A percentile compares a stretch with the other conserved stretches of the same genome.
These are phyloP conservation scores for Dicyrtomina minuta DNA, from an alignment of 2,888 invertebrate species.

Conservation along the genomic window DNA sequence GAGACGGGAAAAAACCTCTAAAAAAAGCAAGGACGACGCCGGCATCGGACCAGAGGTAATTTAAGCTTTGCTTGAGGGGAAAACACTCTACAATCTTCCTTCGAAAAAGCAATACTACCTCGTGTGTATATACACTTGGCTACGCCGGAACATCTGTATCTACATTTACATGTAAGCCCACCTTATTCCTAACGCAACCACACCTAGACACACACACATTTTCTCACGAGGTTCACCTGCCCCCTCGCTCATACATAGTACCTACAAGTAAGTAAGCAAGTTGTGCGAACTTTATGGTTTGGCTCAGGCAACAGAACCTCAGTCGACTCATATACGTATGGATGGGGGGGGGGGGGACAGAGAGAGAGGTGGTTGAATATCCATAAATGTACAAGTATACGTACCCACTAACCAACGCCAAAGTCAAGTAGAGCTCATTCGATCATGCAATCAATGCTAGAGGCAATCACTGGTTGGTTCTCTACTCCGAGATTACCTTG, in stretches of 20 bases:
- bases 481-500: slow-evolving; percentile 16
- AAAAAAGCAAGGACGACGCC: slow-evolving; percentile 3
- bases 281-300: too few species aligned
- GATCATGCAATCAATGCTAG: slow-evolving; percentile 33
- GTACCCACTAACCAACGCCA: slow-evolving; percentile 18
- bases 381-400: slow-evolving; percentile 4
- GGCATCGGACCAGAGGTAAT: slow-evolving; percentile 33
- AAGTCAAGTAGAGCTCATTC: slow-evolving; percentile 24
- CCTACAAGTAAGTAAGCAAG: too few species aligned
- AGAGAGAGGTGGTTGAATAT: background rate
- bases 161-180: background rate
- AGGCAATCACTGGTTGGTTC: slow-evolving; percentile 13
- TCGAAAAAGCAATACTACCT: too few species aligned
- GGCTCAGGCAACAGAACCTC: too few species aligned
- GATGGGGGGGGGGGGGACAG: background rate
- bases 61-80: slow-evolving; percentile 26
- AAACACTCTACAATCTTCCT: slow-evolving; percentile 6
- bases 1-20: background rate
- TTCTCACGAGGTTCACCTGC: too few species aligned
- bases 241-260: too few species aligned
- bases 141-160: background rate
- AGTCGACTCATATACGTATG: too few species aligned
- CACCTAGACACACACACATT: background rate
- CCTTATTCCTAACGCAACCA: background rate
- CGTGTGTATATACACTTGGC: too few species aligned